Evolutionary conservation across 2,797 vertebrate species (phyloP).

Genomic region (Arnoldichthys spilopterus): DNA sequence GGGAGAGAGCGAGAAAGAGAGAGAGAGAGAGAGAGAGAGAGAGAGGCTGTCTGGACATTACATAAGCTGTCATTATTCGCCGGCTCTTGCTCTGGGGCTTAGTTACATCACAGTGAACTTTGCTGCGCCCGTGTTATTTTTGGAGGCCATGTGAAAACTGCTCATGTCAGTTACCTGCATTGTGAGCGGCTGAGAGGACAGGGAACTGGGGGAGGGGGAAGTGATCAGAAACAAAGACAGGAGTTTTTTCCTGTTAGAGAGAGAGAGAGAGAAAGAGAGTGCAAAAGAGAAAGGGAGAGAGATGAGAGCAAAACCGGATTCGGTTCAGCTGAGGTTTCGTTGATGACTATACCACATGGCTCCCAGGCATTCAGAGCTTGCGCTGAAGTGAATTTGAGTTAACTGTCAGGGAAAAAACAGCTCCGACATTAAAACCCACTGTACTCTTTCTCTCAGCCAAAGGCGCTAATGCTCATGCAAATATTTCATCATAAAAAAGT

Average conservation of each 20-base stretch:
- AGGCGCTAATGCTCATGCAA: neutral
- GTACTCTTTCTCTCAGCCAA: conserved; percentile 14
- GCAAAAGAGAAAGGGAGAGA: neutral
- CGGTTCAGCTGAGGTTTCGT: conserved; percentile 41
- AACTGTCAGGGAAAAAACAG: conserved; percentile 14
- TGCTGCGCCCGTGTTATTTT: conserved; percentile 63
- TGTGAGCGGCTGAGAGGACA: conserved; percentile 24
- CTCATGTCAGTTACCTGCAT: conserved; percentile 60
- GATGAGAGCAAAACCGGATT: conserved; percentile 29
- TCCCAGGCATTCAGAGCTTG: conserved; percentile 46
- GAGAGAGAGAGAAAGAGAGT: conserved; percentile 3
- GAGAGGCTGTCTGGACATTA: conserved; percentile 69
- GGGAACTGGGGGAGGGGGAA: conserved; percentile 10
- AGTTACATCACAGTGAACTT: conserved; percentile 69
- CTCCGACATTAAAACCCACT: conserved; percentile 11
- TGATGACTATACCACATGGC: conserved; percentile 66
- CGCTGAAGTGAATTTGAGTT: conserved; percentile 56
- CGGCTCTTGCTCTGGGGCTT: conserved; percentile 54
- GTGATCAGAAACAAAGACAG: conserved; percentile 50
- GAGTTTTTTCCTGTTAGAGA: conserved; percentile 21
- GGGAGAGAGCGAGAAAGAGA: conserved; percentile 23
- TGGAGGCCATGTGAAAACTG: conserved; percentile 55
- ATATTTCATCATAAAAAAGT: neutral
- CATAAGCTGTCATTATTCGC: conserved; percentile 66
- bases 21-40: conserved; percentile 31